Evolutionary conservation across 2,888 invertebrate species (phyloP).

Genomic region (Hydriomena furcata): DNA sequence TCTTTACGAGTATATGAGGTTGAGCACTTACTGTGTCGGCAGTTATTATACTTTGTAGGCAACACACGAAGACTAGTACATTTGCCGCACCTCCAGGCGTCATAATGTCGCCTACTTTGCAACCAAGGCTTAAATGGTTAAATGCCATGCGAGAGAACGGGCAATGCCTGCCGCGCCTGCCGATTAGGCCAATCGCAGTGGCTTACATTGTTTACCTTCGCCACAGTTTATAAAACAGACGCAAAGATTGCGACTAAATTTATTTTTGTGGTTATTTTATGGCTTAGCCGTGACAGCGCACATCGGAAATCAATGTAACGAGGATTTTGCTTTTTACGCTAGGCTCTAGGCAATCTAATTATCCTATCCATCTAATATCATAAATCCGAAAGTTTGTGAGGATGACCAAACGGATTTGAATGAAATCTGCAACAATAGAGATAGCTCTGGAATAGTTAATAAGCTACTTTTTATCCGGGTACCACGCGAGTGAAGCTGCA

Average conservation of each 20-base stretch:
- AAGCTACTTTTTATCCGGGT: too few species aligned
- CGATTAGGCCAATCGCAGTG: conserved; percentile 43
- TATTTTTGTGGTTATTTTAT: conserved; percentile 31
- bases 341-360: too few species aligned
- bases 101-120: neutral
- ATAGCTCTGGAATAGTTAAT: too few species aligned
- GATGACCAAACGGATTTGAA: too few species aligned
- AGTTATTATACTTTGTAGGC: too few species aligned
- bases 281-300: conserved; percentile 23
- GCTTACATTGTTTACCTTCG: conserved; percentile 19
- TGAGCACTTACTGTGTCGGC: too few species aligned
- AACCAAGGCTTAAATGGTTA: conserved; percentile 11
- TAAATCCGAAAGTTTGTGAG: too few species aligned
- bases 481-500: too few species aligned
- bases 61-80: too few species aligned
- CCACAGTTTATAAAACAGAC: conserved; percentile 2
- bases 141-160: conserved; percentile 47
- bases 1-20: too few species aligned
- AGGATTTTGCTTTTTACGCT: neutral
- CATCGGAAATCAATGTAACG: conserved; percentile 25
- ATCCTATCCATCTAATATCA: too few species aligned
- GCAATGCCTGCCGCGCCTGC: conserved; percentile 47
- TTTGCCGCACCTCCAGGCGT: neutral
- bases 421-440: too few species aligned
- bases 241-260: neutral